Evolutionary conservation across 2,888 invertebrate genomes (phyloP).

Genomic region (Ceriagrion tenellum): DNA sequence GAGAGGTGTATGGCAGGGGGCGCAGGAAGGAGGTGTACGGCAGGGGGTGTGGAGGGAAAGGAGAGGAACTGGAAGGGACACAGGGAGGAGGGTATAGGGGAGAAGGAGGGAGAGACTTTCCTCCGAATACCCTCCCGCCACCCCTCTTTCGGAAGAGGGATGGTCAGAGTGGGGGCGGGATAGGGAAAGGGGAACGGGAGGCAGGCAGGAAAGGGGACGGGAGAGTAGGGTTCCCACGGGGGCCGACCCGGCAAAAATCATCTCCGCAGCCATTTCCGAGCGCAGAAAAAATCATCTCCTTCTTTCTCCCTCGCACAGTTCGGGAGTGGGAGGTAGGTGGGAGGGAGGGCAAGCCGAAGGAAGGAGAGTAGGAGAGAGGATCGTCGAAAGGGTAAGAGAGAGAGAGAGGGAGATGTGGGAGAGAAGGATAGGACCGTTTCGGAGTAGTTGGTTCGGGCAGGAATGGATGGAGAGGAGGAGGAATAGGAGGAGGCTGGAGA

Average conservation of each 20-base stretch:
- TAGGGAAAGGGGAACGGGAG: background rate
- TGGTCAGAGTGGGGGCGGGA: slow-evolving; percentile 35
- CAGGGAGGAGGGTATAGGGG: background rate
- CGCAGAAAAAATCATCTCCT: slow-evolving; percentile 79
- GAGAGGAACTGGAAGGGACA: background rate
- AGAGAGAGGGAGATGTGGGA: background rate
- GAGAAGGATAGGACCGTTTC: background rate
- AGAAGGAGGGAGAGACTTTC: background rate
- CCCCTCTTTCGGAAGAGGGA: slow-evolving; percentile 43
- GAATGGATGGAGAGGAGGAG: background rate
- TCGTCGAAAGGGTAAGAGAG: too few relatives aligned
- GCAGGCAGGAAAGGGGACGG: slow-evolving; percentile 48
- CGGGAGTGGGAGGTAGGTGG: background rate
- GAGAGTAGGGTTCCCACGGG: slow-evolving; percentile 70
- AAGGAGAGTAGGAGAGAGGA: background rate
- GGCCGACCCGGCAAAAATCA: slow-evolving; percentile 71
- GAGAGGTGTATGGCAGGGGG: background rate
- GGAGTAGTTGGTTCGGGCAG: background rate
- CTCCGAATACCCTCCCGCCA: background rate
- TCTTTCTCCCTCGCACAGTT: slow-evolving; percentile 29
- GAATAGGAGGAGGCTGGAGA: background rate
- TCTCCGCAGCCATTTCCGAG: slow-evolving; percentile 80
- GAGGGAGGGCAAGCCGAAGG: background rate
- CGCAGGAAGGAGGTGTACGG: background rate
- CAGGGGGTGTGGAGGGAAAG: background rate